Base-by-base conservation (phyloP, 2,113 vertebrate genomes). In the Pterocles orientalis region DNA sequence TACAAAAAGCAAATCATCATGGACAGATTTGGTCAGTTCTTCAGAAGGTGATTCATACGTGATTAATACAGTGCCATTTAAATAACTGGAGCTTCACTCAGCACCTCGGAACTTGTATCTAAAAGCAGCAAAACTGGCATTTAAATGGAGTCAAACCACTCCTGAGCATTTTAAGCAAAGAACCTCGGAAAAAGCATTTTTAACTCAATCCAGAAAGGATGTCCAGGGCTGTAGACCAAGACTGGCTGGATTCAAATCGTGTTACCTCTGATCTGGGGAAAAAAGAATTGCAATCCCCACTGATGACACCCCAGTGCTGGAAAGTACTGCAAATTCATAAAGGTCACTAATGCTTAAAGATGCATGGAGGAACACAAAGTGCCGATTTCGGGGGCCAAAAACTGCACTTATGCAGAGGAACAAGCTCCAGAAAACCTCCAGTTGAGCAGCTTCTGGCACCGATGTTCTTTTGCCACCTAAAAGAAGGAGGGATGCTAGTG, bases 21-120 rank as follows among this genome's bases (percentile, higher is more conserved):
- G 0, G 64, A 14, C 28, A 31, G 31, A 41, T 16, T 19, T 2
- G 39, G 72, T 21, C 58, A 12, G 31, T 16, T 83, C 53, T 66
- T 41, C n/a, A 24, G 65, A 28, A 36, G 0, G 1, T 0, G 4
- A 45, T 24, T 23, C 39, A 31, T 3, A 15, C 2, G 2, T 12
- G 15, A 36, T 70, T 34, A 56, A 48, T 6, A 13, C 9, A 14
- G 31, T 0, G 31, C 2, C 39, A 56, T 17, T 53, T 56, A 7
- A 62, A 23, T 33, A 51, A 51, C 26, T 24, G 3, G 15, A 51
- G 57, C 57, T 71, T 57, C 36, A 4, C 25, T 43, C 21, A 14
- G 50, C 78, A 20, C 12, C 70, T 36, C 50, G 10, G 8, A 34
- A 33, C 9, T 20, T 50, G 56, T n/a, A 21, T 0, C 10, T 39